phyloP scores from a whole-genome alignment of 2,888 invertebrate species.

The Stenodema calcarata region DNA sequence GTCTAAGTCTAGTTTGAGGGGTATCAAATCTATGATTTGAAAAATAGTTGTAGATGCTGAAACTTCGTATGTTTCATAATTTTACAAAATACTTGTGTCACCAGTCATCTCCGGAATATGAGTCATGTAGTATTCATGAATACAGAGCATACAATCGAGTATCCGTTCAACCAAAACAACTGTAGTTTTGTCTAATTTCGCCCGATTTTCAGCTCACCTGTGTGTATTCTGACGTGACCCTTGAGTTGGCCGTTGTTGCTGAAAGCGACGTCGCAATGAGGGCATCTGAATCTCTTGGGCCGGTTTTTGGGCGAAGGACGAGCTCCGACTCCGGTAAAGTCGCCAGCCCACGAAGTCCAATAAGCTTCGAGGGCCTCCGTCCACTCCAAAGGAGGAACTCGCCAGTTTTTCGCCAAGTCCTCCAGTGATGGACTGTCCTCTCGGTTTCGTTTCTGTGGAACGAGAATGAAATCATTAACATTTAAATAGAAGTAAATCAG shows the following conservation, averaged over 20 bases:
- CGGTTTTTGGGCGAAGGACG: conserved; percentile 73
- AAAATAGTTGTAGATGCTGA: too few species aligned
- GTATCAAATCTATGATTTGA: too few species aligned
- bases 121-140: too few species aligned
- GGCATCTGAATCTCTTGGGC: conserved; percentile 90
- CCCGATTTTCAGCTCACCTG: conserved; percentile 65
- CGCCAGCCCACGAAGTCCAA: conserved; percentile 52
- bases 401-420: conserved; percentile 24
- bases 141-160: neutral
- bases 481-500: neutral
- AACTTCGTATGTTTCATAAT: too few species aligned
- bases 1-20: too few species aligned
- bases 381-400: conserved; percentile 49
- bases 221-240: conserved; percentile 90
- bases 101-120: too few species aligned
- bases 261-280: conserved; percentile 87
- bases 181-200: neutral
- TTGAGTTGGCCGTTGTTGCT: conserved; percentile 93
- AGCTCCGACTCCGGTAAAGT: conserved; percentile 16
- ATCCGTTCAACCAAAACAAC: neutral
- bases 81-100: too few species aligned
- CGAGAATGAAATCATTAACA: neutral
- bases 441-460: neutral
- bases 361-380: conserved; percentile 50
- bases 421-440: neutral